phyloP scores from a whole-genome alignment of 2,113 vertebrate genomes.

The Lagopus muta region DNA sequence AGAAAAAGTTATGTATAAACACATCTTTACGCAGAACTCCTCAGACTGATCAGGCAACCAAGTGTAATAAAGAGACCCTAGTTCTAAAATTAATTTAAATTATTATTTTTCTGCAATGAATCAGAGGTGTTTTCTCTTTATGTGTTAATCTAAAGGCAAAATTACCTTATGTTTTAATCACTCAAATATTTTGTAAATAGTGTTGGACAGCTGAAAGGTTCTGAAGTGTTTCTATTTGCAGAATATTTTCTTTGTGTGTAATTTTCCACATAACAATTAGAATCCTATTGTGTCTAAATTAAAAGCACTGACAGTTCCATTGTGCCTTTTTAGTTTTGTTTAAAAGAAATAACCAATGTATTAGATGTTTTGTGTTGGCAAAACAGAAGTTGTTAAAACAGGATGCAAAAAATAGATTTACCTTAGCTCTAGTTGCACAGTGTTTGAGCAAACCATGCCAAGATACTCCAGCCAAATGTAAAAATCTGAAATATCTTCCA shows the following conservation, averaged over 20 bases:
- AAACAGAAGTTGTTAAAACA: not conserved
- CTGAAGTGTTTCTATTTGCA: not conserved
- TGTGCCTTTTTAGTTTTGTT: not conserved
- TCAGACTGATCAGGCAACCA: not conserved
- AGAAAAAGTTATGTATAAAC: not conserved
- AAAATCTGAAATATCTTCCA: not conserved
- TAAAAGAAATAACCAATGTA: not conserved
- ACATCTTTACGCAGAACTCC: not conserved
- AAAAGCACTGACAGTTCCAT: not conserved
- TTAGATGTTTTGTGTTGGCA: not conserved
- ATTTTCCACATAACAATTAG: not conserved
- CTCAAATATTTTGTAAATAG: not conserved
- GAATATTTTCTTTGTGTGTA: not conserved
- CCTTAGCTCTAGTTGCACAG: not conserved
- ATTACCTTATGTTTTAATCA: not conserved
- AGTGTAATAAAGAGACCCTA: not conserved
- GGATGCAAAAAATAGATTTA: not conserved
- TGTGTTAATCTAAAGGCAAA: not conserved
- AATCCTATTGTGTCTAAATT: not conserved
- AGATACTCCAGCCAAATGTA: not conserved
- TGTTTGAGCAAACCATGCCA: not conserved
- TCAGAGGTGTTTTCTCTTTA: not conserved
- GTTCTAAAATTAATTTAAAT: not conserved
- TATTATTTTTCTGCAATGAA: not conserved
- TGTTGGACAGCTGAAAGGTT: not conserved